Percentiles rank a stretch among this genome's conserved stretches.
These are phyloP conservation scores for Lepidocyrtoides sp. DNA, from an alignment of 2,888 invertebrate species.

Conservation along the genomic window DNA sequence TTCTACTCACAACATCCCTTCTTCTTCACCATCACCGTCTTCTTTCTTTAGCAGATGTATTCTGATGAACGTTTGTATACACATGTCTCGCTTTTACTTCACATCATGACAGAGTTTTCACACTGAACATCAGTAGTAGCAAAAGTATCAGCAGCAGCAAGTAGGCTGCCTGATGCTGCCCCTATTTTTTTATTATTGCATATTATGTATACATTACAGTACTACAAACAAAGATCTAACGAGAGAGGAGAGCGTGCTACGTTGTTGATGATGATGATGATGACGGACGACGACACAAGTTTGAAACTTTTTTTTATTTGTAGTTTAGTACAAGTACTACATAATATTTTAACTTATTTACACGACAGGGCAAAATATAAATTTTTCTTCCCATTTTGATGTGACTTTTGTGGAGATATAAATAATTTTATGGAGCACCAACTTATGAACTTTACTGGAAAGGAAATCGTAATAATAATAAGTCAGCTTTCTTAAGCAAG, in stretches of 20 bases:
- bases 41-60: background rate
- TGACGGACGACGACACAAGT: constrained; percentile 6
- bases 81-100: constrained; percentile 2
- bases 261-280: constrained; percentile 4
- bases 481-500: no score
- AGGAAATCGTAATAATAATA: background rate
- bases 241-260: background rate
- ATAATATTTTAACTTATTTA: no score
- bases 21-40: background rate
- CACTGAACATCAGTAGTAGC: background rate
- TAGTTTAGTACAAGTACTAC: no score
- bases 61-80: background rate
- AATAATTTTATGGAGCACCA: background rate
- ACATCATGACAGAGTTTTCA: background rate
- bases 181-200: background rate
- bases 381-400: background rate
- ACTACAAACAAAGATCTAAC: no score
- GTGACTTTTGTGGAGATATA: constrained; percentile 1
- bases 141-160: background rate
- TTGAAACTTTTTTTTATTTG: background rate
- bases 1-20: constrained; percentile 14
- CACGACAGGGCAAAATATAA: background rate
- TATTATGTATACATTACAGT: constrained; percentile 11
- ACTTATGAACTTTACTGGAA: background rate
- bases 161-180: background rate